Evolutionary conservation across 2,797 vertebrate species (phyloP), one percentile per base, ranked within the genome.

Genomic region (Salarias fasciatus): DNA sequence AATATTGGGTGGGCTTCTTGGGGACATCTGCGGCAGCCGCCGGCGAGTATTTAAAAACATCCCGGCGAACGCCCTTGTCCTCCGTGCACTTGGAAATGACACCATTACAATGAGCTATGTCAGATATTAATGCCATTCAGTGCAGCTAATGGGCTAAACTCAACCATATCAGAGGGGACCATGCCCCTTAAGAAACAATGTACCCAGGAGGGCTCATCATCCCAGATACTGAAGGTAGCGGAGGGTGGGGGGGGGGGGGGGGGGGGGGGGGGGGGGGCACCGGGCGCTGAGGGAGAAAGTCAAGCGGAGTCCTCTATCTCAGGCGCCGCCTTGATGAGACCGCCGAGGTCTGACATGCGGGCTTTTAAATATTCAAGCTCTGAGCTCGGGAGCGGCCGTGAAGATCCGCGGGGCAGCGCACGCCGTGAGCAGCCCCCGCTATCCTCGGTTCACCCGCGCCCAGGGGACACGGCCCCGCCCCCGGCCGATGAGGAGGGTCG

Each of bases 101-200:
- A 75, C 82, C 75, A 84, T 89, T 88, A 86, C 84, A 86, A 83
- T 88, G 86, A 90, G 87, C 82, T 84, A 82, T 88, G 86, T 72
- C 75, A 79, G 62, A 86, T 86, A 88, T 85, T 87, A 88, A 86
- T 77, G 83, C 70, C 63, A 80, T 88, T 77, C 76, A 77, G 82
- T 41, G 13, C 35, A 40, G 80, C 84, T 88, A 91, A 90, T 87
- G 85, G 79, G 77, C 85, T 75, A 84, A 85, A 84, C 79, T 72
- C 69, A 58, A 61, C 77, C 84, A 40, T 88, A 89, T 88, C 85
- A 77, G 84, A 49, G 54, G 82, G 61, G 75, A 72, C 81, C 70
- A 71, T 78, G 83, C 74, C 83, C 89, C 82, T 81, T 63, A 68
- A 79, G 80, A 87, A 77, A 84, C 79, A 79, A 73, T 63, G 67